phyloP scores from a whole-genome alignment of 2,888 invertebrate species.

The Aquatica leii region DNA sequence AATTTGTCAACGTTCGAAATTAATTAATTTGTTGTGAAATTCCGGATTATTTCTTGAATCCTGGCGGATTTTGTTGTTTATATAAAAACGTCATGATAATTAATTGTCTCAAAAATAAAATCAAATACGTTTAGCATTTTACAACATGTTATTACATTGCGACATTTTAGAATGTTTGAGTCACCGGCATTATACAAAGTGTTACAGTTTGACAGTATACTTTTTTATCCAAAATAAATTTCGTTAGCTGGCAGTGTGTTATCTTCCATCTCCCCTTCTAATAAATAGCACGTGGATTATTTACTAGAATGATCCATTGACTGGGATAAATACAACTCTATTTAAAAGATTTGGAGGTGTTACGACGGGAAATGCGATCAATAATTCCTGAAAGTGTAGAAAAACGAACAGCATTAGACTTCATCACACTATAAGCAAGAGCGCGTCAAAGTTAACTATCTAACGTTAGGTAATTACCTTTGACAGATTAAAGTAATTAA shows the following conservation, averaged over 20 bases:
- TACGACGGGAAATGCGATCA: background rate
- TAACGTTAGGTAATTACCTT: too few species aligned
- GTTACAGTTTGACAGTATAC: background rate
- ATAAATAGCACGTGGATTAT: constrained; percentile 12
- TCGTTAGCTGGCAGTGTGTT: constrained; percentile 8
- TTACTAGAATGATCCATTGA: constrained; percentile 10
- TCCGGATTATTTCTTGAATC: background rate
- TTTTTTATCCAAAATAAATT: constrained; percentile 11
- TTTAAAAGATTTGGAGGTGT: background rate
- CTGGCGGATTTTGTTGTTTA: too few species aligned
- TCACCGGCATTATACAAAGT: too few species aligned
- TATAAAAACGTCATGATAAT: too few species aligned
- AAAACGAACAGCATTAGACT: too few species aligned
- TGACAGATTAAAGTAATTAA: too few species aligned
- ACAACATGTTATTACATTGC: too few species aligned
- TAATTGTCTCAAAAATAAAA: too few species aligned
- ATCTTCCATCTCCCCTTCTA: constrained; percentile 8
- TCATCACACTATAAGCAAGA: too few species aligned
- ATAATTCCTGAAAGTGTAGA: background rate
- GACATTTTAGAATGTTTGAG: too few species aligned
- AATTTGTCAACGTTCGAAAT: background rate
- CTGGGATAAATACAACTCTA: background rate
- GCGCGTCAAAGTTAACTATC: too few species aligned
- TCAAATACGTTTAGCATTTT: too few species aligned
- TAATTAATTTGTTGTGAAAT: constrained; percentile 9